These are phyloP conservation scores for Synanceia verrucosa DNA, from an alignment of 2,797 vertebrate genomes.

Conservation along the genomic window DNA sequence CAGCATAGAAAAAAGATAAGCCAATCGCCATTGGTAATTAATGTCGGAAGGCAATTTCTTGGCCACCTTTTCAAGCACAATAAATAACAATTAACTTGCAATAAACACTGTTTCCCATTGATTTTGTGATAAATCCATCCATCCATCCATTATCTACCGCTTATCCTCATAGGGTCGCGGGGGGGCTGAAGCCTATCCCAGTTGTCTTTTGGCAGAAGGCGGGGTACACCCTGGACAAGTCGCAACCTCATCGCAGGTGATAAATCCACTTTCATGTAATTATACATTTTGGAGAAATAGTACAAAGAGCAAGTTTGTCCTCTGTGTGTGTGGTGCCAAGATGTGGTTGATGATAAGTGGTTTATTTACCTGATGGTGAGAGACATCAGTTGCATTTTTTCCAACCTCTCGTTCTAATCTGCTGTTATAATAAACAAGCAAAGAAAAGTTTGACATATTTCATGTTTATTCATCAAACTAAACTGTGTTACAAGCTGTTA, in stretches of 20 bases:
- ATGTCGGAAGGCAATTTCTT: constrained; percentile 11
- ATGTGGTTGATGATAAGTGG: constrained; percentile 49
- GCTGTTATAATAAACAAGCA: constrained; percentile 33
- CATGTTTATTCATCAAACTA: constrained; percentile 45
- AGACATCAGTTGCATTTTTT: constrained; percentile 42
- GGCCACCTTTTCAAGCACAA: constrained; percentile 12
- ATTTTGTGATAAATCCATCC: constrained; percentile 36
- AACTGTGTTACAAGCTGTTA: constrained; percentile 47
- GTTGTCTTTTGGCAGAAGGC: no score
- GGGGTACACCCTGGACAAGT: no score
- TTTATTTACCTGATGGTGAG: constrained; percentile 35
- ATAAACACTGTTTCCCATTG: constrained; percentile 17
- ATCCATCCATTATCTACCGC: no score
- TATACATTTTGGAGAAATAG: constrained; percentile 42
- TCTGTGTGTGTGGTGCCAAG: constrained; percentile 24
- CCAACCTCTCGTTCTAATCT: constrained; percentile 20
- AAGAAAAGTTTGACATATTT: constrained; percentile 41
- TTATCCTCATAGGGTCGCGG: no score
- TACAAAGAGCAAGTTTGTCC: constrained; percentile 50
- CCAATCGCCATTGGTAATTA: neutral
- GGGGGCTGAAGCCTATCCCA: no score
- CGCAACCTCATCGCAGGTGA: no score
- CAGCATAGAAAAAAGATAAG: neutral
- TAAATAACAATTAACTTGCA: constrained; percentile 23
- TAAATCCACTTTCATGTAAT: constrained; percentile 35